Conservation (phyloP, 2,113 vertebrate genomes). For the Chroicocephalus ridibundus region DNA sequence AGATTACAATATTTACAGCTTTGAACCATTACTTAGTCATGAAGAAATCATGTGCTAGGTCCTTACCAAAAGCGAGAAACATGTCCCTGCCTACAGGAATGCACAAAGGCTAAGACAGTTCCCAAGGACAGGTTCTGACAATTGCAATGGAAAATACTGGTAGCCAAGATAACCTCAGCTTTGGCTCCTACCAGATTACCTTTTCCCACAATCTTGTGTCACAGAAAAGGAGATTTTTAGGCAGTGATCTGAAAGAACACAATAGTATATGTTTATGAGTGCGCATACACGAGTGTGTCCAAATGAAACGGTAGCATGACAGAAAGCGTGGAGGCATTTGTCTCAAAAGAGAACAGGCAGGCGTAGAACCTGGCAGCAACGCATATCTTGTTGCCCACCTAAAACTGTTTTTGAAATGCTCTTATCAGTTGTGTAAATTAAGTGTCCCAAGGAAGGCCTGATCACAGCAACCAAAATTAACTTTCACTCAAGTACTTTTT, state of each 20-base stretch:
- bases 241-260: not conserved
- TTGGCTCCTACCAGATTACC: not conserved
- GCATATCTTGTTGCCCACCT: not conserved
- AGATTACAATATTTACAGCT: not conserved
- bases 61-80: not conserved
- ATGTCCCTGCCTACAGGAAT: not conserved
- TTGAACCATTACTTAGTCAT: not conserved
- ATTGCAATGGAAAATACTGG: not conserved
- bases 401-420: not conserved
- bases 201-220: not conserved
- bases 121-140: not conserved
- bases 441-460: not conserved
- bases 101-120: not conserved
- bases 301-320: not conserved
- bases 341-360: not conserved
- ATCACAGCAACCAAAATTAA: not conserved
- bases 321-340: rapidly evolving
- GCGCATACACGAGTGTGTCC: not conserved
- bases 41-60: not conserved
- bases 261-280: not conserved
- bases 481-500: not conserved
- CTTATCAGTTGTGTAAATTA: not conserved
- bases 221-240: not conserved
- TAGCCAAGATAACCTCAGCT: not conserved
- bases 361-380: not conserved